phyloP scores from a whole-genome alignment of 2,113 vertebrate species.

The Seriola quinqueradiata region DNA sequence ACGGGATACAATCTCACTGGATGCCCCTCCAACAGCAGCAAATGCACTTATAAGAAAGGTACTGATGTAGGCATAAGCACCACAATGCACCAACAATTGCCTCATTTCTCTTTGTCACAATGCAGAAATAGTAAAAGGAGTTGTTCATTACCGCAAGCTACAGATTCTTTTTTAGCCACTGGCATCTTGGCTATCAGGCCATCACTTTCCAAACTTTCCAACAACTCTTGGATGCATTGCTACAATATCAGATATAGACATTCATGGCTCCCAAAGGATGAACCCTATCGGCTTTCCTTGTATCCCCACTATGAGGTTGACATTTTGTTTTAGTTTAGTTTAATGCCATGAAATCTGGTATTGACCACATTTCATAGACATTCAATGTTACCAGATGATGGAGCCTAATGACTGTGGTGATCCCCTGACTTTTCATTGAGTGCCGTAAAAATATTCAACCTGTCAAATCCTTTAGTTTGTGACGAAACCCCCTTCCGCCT shows the following conservation, averaged over 20 bases:
- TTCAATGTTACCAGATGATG: neutral
- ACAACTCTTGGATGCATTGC: neutral
- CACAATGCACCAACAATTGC: neutral
- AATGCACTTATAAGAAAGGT: neutral
- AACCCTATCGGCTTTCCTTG: neutral
- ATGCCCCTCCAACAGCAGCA: conserved; percentile 4
- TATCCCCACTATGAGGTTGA: too few relatives aligned
- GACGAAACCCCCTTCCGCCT: neutral
- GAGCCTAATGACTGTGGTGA: neutral
- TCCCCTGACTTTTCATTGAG: neutral
- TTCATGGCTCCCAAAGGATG: neutral
- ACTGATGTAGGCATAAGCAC: neutral
- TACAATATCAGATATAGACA: neutral
- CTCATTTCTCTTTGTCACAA: neutral
- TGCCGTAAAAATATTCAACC: neutral
- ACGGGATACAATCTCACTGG: neutral
- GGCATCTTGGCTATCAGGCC: too few relatives aligned
- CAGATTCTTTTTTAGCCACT: too few relatives aligned
- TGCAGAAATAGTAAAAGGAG: neutral
- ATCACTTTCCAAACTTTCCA: too few relatives aligned
- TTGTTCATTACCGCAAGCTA: neutral
- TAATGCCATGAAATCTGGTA: neutral
- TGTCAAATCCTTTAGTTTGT: neutral
- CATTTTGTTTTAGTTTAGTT: neutral
- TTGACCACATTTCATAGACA: neutral